Evolutionary conservation across 2,113 vertebrate species (phyloP).

Genomic region (Varanus salvator): DNA sequence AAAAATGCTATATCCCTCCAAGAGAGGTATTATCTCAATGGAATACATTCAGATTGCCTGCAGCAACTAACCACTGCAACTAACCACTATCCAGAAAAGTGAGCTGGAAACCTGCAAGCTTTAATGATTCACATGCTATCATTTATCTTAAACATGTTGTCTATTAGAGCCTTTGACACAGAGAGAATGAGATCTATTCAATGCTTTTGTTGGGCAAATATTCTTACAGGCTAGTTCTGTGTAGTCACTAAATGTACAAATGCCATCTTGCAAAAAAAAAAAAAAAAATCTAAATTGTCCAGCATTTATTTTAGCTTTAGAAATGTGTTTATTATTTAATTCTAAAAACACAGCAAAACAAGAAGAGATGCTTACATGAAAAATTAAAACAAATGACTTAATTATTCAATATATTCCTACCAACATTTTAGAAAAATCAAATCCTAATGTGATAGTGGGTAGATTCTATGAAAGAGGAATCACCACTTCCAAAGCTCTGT

Average conservation of each 20-base stretch:
- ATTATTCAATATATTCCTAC: neutral
- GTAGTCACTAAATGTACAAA: neutral
- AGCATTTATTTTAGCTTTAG: neutral
- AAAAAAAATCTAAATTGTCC: neutral
- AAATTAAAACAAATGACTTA: neutral
- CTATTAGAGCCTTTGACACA: neutral
- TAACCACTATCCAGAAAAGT: neutral
- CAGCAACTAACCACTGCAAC: neutral
- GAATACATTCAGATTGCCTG: neutral
- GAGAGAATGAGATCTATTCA: neutral
- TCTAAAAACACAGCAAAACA: neutral
- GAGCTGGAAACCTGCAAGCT: neutral
- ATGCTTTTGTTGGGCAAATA: neutral
- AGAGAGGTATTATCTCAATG: neutral
- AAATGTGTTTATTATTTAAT: neutral
- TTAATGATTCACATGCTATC: neutral
- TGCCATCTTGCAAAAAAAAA: too few relatives aligned
- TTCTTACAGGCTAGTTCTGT: neutral
- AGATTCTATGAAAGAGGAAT: neutral
- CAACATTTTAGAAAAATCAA: neutral
- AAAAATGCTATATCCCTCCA: neutral
- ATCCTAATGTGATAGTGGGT: neutral
- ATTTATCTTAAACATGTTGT: neutral
- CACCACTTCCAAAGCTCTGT: neutral
- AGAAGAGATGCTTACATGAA: neutral